These are phyloP conservation scores for Basileuterus tristriatus DNA, from an alignment of 2,797 vertebrate genomes.

Conservation along the genomic window DNA sequence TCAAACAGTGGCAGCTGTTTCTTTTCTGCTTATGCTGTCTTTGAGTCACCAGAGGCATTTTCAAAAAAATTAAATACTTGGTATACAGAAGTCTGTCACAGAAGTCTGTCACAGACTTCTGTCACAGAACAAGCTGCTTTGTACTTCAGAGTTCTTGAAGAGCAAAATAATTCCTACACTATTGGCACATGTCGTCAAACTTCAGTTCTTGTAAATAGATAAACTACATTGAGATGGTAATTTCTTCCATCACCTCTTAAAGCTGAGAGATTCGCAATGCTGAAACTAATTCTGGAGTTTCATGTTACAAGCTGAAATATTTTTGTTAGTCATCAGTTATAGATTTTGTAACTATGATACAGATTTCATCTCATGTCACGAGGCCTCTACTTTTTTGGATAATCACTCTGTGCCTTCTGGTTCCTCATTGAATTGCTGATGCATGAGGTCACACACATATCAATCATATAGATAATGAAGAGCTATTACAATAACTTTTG, in stretches of 20 bases:
- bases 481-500: neutral
- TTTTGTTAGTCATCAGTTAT: neutral
- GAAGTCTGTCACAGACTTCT: neutral
- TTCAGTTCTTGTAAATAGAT: neutral
- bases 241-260: neutral
- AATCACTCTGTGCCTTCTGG: neutral
- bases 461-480: neutral
- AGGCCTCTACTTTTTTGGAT: accelerated
- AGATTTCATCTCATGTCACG: accelerated
- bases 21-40: neutral
- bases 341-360: neutral
- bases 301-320: neutral
- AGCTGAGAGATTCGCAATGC: neutral
- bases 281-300: neutral
- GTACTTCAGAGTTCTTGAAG: neutral
- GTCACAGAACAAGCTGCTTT: neutral
- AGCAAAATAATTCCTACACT: neutral
- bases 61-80: neutral
- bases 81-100: neutral
- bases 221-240: neutral
- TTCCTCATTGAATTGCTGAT: neutral
- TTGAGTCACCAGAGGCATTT: neutral
- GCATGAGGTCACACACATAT: neutral
- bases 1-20: neutral
- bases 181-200: neutral